A percentile compares a stretch with the other conserved stretches of the same genome.
These are phyloP conservation scores for Itoplectis maculator DNA, from an alignment of 2,888 invertebrate species.

Conservation along the genomic window DNA sequence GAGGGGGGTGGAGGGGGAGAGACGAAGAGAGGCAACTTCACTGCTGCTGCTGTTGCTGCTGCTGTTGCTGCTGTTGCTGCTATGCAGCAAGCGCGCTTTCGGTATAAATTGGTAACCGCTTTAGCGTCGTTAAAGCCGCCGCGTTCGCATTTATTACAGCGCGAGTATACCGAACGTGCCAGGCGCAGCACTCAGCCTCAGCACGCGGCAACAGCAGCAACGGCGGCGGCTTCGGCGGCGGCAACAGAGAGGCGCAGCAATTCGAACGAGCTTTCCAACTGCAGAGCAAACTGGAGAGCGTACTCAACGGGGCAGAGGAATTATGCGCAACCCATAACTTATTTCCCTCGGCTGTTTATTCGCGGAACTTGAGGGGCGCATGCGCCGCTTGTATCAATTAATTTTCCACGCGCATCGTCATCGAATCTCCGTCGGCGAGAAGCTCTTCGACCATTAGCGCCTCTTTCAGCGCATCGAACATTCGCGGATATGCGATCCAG, in stretches of 20 bases:
- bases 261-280: conserved; percentile 60
- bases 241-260: conserved; percentile 35
- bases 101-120: conserved; percentile 68
- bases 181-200: conserved; percentile 41
- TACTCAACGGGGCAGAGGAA: not conserved
- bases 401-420: conserved; percentile 46
- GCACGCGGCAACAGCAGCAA: conserved; percentile 8
- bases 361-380: conserved; percentile 6
- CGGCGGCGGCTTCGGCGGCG: not conserved
- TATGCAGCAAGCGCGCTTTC: conserved; percentile 40
- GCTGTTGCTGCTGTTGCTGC: not conserved
- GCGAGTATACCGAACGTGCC: conserved; percentile 59
- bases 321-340: conserved; percentile 29
- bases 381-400: conserved; percentile 60
- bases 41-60: not conserved
- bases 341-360: conserved; percentile 55
- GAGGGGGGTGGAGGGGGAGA: not conserved
- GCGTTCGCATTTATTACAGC: conserved; percentile 66
- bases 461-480: conserved; percentile 38
- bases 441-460: conserved; percentile 3
- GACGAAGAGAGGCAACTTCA: not conserved
- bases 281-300: conserved; percentile 41
- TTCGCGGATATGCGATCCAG: not conserved
- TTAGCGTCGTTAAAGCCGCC: conserved; percentile 67
- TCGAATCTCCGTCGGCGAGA: conserved; percentile 11